Evolutionary conservation across 2,888 invertebrate species (phyloP).

Genomic region (Meghimatium bilineatum): DNA sequence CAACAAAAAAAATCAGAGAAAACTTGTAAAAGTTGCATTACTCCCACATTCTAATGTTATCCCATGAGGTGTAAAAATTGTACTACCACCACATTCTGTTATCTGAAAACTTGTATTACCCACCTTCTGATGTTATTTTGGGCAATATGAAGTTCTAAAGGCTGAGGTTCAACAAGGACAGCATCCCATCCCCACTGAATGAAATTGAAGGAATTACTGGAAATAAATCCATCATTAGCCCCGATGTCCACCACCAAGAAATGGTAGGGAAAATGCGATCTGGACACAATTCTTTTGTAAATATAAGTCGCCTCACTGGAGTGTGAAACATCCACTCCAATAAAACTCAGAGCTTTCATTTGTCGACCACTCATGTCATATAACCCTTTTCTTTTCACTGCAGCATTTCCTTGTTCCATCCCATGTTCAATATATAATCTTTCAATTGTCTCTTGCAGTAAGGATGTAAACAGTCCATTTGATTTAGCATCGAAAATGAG

Average conservation of each 20-base stretch:
- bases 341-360: conserved; percentile 41
- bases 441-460: conserved; percentile 62
- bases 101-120: no score
- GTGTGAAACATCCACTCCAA: conserved; percentile 67
- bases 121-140: conserved; percentile 61
- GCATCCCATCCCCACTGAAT: conserved; percentile 71
- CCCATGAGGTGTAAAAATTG: no score
- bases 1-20: no score
- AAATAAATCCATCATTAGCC: conserved; percentile 69
- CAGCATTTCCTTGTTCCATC: neutral
- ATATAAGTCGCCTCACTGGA: conserved; percentile 64
- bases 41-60: no score
- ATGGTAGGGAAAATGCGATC: conserved; percentile 51
- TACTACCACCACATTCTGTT: no score
- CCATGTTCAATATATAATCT: conserved; percentile 59
- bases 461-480: conserved; percentile 58
- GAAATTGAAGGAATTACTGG: conserved; percentile 70
- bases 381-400: neutral
- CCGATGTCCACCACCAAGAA: conserved; percentile 68
- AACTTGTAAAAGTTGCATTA: no score
- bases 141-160: conserved; percentile 59
- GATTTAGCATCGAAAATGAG: conserved; percentile 57
- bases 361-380: conserved; percentile 3
- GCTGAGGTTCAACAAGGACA: conserved; percentile 68
- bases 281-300: conserved; percentile 57